Evolutionary conservation across 2,797 vertebrate species (phyloP).

Genomic region (Rhinoraja longicauda): DNA sequence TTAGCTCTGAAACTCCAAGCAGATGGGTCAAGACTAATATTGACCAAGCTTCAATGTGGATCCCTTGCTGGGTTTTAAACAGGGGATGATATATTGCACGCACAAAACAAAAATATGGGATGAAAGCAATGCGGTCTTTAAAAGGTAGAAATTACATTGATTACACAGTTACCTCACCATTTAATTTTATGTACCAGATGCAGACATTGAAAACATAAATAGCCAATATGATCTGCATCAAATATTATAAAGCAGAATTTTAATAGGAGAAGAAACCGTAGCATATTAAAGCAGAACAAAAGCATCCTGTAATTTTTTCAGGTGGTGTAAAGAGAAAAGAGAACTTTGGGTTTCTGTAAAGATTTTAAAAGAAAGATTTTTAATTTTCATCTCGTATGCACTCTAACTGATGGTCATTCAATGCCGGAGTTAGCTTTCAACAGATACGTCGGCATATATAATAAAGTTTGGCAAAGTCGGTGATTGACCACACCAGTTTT

Average conservation of each 20-base stretch:
- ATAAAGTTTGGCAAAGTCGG: background rate
- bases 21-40: background rate
- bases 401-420: background rate
- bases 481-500: slow-evolving; percentile 19
- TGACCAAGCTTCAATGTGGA: background rate
- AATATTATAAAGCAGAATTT: background rate
- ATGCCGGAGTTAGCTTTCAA: background rate
- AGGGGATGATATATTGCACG: too few relatives aligned
- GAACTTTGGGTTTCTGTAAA: background rate
- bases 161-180: background rate
- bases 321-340: background rate
- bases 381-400: background rate
- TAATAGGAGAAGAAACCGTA: background rate
- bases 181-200: background rate
- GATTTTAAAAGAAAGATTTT: background rate
- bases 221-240: background rate
- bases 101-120: background rate
- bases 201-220: background rate
- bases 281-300: background rate
- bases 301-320: background rate
- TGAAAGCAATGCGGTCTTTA: background rate
- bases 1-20: background rate
- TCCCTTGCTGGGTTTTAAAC: background rate
- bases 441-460: background rate
- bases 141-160: background rate